phyloP scores from a whole-genome alignment of 2,113 vertebrate genomes.

The Ifrita kowaldi region DNA sequence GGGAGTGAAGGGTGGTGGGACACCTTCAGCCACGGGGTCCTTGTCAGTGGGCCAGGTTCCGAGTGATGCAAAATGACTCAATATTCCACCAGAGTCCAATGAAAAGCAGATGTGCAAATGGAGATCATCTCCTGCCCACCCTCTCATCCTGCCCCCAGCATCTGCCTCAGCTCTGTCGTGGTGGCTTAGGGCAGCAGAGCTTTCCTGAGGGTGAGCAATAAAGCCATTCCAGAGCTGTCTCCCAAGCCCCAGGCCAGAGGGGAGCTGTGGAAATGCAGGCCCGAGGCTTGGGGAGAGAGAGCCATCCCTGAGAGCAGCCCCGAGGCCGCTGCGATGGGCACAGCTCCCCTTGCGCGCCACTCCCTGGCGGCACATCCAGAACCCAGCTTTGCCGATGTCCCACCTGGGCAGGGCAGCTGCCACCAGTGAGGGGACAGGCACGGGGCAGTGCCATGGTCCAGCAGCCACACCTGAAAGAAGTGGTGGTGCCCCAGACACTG shows the following conservation, averaged over 20 bases:
- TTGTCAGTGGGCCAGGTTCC: not conserved
- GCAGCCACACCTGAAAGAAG: not conserved
- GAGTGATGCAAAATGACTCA: not conserved
- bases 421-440: not conserved
- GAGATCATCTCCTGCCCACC: not conserved
- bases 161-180: not conserved
- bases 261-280: not conserved
- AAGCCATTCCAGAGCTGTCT: not conserved
- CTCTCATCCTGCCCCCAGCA: not conserved
- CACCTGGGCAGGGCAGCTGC: not conserved
- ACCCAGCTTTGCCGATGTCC: fast-evolving
- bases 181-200: not conserved
- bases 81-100: not conserved
- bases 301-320: not conserved
- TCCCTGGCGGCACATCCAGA: not conserved
- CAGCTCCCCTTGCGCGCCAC: not conserved
- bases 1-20: not conserved
- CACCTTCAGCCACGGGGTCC: not conserved
- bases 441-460: not conserved
- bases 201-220: not conserved
- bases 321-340: not conserved
- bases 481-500: not conserved
- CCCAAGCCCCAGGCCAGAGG: not conserved
- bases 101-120: not conserved
- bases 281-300: not conserved